A percentile compares a stretch with the other conserved stretches of the same genome.
Conservation (phyloP, 37 sponge, comb jelly and placozoan species). For the Beroe ovata region DNA sequence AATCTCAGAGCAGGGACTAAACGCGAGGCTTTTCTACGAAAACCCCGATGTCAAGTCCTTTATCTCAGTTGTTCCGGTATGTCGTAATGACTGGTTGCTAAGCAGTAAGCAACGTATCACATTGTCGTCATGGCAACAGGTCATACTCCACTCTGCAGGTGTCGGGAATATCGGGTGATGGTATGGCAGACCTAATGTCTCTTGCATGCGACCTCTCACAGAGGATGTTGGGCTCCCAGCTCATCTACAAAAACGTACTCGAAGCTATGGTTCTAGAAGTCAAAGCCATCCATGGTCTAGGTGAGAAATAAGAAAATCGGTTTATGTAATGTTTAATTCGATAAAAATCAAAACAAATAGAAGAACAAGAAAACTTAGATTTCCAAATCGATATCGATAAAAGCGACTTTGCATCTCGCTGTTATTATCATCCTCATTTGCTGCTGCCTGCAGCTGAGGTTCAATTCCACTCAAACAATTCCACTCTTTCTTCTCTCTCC, state of each 20-base stretch:
- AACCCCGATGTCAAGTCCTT: constrained; percentile 80
- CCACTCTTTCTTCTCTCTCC: too few relatives aligned
- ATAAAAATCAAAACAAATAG: neutral
- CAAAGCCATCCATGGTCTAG: constrained; percentile 92
- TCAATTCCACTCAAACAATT: too few relatives aligned
- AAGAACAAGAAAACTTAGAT: neutral
- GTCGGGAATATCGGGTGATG: constrained; percentile 96
- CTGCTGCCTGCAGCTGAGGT: too few relatives aligned
- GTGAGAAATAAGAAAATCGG: too few relatives aligned
- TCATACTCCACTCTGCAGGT: constrained; percentile 73
- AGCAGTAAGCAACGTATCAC: too few relatives aligned
- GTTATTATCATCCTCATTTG: too few relatives aligned
- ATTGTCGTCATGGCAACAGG: neutral
- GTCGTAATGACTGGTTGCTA: too few relatives aligned
- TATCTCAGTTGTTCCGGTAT: constrained; percentile 62
- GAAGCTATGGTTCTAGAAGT: constrained; percentile 96
- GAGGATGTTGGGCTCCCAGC: constrained; percentile 70
- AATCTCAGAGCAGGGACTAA: constrained; percentile 93
- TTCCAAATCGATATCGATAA: too few relatives aligned
- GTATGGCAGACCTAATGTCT: constrained; percentile 98
- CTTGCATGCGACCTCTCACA: constrained; percentile 75
- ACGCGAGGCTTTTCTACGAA: constrained; percentile 94
- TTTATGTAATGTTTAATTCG: too few relatives aligned
- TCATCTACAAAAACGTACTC: constrained; percentile 80
- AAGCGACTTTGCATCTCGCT: too few relatives aligned